phyloP scores from a whole-genome alignment of 2,797 vertebrate genomes.

The Telmatherina bonti region DNA sequence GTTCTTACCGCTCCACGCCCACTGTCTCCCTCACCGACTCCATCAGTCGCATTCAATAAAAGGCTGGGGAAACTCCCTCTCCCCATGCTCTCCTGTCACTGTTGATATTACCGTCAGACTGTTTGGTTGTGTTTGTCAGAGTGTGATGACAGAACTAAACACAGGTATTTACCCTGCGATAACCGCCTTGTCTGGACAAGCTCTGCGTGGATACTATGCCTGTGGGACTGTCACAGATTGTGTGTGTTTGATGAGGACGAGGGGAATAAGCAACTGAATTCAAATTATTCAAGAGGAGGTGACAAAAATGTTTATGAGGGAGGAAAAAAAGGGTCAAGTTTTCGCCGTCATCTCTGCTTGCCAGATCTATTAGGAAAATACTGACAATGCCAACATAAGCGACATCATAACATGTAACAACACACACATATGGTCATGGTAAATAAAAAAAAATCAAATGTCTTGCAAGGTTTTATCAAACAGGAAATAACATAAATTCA shows the following conservation, averaged over 20 bases:
- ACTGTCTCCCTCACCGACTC: constrained; percentile 21
- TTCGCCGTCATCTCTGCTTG: neutral
- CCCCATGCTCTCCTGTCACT: constrained; percentile 35
- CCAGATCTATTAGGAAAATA: neutral
- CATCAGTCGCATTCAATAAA: constrained; percentile 46
- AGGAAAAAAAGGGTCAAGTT: neutral
- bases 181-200: constrained; percentile 69
- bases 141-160: constrained; percentile 74
- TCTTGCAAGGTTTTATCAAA: neutral
- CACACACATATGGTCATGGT: too few species aligned
- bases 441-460: neutral
- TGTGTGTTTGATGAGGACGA: constrained; percentile 13
- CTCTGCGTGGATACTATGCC: constrained; percentile 50
- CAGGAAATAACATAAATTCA: neutral
- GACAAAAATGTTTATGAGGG: neutral
- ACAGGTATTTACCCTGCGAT: constrained; percentile 71
- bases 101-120: constrained; percentile 76
- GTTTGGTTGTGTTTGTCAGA: constrained; percentile 77
- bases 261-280: neutral
- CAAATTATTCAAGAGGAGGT: neutral
- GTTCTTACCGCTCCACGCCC: constrained; percentile 12
- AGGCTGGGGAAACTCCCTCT: constrained; percentile 52
- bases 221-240: constrained; percentile 28
- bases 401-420: neutral
- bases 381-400: neutral